A percentile compares a stretch with the other conserved stretches of the same genome.
These are phyloP conservation scores for Pteronotus mesoamericanus DNA, from an alignment of 2,797 vertebrate species.

Conservation along the genomic window DNA sequence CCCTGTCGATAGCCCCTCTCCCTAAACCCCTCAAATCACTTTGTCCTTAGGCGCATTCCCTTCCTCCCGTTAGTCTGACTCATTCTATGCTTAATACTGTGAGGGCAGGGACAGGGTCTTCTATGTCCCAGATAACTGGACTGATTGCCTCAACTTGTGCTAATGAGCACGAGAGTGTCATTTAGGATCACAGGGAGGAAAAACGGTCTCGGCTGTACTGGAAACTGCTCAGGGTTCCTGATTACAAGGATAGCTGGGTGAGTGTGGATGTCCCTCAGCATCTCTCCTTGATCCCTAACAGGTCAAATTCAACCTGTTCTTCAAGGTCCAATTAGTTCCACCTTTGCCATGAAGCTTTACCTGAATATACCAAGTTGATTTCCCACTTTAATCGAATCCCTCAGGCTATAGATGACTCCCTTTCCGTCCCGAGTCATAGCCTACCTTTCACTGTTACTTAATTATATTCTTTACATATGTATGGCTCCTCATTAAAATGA, in stretches of 20 bases:
- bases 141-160: background rate
- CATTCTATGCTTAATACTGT: conserved; percentile 52
- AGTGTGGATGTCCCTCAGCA: background rate
- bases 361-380: background rate
- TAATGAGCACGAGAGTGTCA: background rate
- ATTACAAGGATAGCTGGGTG: background rate
- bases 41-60: conserved; percentile 10
- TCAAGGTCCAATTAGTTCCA: background rate
- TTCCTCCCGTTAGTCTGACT: conserved; percentile 44
- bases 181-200: background rate
- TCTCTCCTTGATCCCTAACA: background rate
- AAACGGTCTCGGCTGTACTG: background rate
- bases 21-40: background rate
- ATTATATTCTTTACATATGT: background rate
- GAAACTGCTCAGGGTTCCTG: background rate
- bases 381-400: background rate
- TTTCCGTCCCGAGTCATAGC: background rate
- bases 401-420: background rate
- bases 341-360: background rate
- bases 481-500: background rate
- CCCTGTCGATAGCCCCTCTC: background rate
- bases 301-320: background rate
- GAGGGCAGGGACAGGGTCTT: conserved; percentile 17
- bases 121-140: background rate
- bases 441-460: background rate